These are phyloP conservation scores for Hyaena hyaena DNA, from an alignment of 2,113 vertebrate genomes.

Conservation along the genomic window DNA sequence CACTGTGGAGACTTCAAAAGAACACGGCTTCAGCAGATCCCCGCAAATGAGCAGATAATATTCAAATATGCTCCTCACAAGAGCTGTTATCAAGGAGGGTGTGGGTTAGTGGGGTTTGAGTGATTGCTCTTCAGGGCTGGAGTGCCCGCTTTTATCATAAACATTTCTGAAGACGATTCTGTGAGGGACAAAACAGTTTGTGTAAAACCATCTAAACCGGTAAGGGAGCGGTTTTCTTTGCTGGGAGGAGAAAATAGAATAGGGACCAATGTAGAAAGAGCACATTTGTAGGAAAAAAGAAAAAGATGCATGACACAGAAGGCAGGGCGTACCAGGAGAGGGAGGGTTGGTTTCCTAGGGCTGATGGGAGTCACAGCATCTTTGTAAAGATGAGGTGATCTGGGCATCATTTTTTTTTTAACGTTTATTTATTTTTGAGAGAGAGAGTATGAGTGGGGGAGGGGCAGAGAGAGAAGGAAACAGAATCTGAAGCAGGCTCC, in stretches of 20 bases:
- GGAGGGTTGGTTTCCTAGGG: background rate
- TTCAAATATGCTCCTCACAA: background rate
- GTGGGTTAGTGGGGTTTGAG: background rate
- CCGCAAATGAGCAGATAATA: constrained; percentile 10
- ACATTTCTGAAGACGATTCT: constrained; percentile 50
- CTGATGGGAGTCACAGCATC: background rate
- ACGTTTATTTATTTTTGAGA: no score
- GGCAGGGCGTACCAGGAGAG: background rate
- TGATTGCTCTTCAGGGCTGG: constrained; percentile 3
- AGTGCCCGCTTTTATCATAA: constrained; percentile 46
- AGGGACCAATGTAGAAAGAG: background rate
- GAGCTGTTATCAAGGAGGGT: constrained; percentile 17
- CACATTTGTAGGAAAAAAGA: background rate
- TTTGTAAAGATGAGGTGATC: constrained; percentile 23
- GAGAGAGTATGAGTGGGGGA: no score
- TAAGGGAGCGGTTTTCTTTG: constrained; percentile 48
- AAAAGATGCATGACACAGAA: background rate
- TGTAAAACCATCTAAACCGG: constrained; percentile 23
- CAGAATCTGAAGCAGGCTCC: no score
- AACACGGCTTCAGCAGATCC: constrained; percentile 63
- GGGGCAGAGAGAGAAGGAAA: no score
- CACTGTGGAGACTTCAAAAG: constrained; percentile 63
- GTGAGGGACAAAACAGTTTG: background rate
- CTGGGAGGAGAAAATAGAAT: background rate
- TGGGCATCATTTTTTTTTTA: background rate